Evolutionary conservation across 2,888 invertebrate species (phyloP), one percentile per base, ranked within the genome.

Genomic region (Stenolophus ochropezus): DNA sequence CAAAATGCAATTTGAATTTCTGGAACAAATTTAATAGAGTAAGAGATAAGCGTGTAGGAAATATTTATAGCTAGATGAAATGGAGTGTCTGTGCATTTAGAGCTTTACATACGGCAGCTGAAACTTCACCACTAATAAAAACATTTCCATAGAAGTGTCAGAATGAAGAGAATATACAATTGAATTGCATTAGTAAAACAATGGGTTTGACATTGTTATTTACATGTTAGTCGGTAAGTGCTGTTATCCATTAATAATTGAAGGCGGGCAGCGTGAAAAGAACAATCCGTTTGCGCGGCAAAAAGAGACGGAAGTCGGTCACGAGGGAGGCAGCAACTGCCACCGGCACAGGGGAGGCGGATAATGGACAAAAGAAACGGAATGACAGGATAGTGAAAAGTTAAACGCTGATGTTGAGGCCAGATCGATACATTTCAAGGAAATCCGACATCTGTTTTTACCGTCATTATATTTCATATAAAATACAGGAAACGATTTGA

Each of bases 381-480:
- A 73, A 73, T 73, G 73, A 73, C 73, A 73, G 73, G 73, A 49
- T 49, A 73, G 73, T 73, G 73, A 73, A 73, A 73, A 73, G 73
- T 49, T 47, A 42, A 47, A 73, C 73, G 73, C 47, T 49, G 49
- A 49, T 73, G 73, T 23, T 47, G 47, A 73, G 49, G 73, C 49
- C 23, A 47, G 11, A 73, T 73, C 73, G 73, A 73, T 73, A 73
- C 47, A 49, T 73, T 49, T 73, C 47, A 73, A 73, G 73, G 73
- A 73, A 73, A 73, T 73, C 73, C 73, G 73, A 73, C 73, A 73
- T 73, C 47, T 73, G 73, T 73, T 73, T 73, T 73, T 73, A 73
- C 49, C 73, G 49, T 73, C 73, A 73, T 73, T 73, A 73, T 73
- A 73, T 73, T 73, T 73, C 47, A 73, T 49, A 73, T 73, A 33